A percentile compares a stretch with the other conserved stretches of the same genome.
Conservation (phyloP, 2,797 vertebrate species). For the Alauda arvensis region DNA sequence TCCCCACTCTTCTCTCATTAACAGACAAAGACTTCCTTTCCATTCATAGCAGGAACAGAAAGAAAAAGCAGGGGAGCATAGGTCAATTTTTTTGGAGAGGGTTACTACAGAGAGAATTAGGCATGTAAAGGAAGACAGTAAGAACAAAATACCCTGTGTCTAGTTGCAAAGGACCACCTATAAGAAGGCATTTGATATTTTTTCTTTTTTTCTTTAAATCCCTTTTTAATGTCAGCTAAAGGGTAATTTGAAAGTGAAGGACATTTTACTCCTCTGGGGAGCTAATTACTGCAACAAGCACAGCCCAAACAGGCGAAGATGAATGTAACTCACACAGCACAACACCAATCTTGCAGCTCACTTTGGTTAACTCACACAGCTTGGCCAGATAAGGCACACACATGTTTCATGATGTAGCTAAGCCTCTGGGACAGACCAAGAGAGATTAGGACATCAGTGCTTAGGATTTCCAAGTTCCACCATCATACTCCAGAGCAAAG, state of each 20-base stretch:
- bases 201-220: background rate
- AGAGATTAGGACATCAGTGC: background rate
- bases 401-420: background rate
- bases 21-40: background rate
- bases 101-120: background rate
- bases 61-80: background rate
- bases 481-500: background rate
- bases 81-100: background rate
- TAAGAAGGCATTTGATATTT: background rate
- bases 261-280: constrained; percentile 49
- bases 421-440: fast-evolving
- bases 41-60: background rate
- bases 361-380: background rate
- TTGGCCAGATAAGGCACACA: background rate
- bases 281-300: constrained; percentile 45
- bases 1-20: background rate
- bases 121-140: background rate
- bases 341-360: background rate
- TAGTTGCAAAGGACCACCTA: constrained; percentile 28
- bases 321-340: constrained; percentile 22
- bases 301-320: constrained; percentile 3
- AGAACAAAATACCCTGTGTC: constrained; percentile 7
- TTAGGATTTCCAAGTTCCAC: background rate
- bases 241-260: constrained; percentile 57
- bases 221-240: constrained; percentile 40